These are phyloP conservation scores for Nylanderia fulva DNA, from an alignment of 1,140 invertebrate genomes.

Conservation along the genomic window DNA sequence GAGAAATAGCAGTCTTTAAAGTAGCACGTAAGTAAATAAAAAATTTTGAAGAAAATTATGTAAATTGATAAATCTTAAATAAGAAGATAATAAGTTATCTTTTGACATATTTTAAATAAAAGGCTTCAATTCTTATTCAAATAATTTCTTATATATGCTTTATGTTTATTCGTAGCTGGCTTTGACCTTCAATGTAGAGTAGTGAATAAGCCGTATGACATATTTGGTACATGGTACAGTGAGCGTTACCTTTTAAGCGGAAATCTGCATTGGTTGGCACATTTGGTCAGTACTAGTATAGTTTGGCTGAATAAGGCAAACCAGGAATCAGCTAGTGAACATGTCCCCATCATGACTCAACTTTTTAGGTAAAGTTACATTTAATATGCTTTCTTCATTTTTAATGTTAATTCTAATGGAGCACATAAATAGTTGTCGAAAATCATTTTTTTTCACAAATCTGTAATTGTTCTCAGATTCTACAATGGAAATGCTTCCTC, in stretches of 20 bases:
- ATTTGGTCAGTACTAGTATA: constrained; percentile 92
- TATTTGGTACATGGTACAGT: constrained; percentile 96
- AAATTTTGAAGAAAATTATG: constrained; percentile 23
- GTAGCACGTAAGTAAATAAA: constrained; percentile 87
- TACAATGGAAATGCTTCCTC: constrained; percentile 94
- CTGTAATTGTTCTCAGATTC: constrained; percentile 86
- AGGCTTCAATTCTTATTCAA: neutral
- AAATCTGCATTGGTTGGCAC: constrained; percentile 92
- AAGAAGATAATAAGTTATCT: neutral
- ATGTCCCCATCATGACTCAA: constrained; percentile 92
- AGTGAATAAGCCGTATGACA: constrained; percentile 95
- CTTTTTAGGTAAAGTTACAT: constrained; percentile 87
- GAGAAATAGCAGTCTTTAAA: constrained; percentile 95
- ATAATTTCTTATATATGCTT: neutral
- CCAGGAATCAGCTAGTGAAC: constrained; percentile 92
- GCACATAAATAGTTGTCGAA: neutral
- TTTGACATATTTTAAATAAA: constrained; percentile 10
- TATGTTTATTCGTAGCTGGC: constrained; percentile 84
- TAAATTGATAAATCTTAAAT: constrained; percentile 46
- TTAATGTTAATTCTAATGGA: neutral
- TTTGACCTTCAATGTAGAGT: constrained; percentile 93
- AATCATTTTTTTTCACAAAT: neutral
- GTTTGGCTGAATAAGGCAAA: constrained; percentile 95
- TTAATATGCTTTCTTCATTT: neutral
- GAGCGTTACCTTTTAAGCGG: constrained; percentile 94